Base-by-base conservation (phyloP, 2,888 invertebrate species). In the Iphiclides podalirius region DNA sequence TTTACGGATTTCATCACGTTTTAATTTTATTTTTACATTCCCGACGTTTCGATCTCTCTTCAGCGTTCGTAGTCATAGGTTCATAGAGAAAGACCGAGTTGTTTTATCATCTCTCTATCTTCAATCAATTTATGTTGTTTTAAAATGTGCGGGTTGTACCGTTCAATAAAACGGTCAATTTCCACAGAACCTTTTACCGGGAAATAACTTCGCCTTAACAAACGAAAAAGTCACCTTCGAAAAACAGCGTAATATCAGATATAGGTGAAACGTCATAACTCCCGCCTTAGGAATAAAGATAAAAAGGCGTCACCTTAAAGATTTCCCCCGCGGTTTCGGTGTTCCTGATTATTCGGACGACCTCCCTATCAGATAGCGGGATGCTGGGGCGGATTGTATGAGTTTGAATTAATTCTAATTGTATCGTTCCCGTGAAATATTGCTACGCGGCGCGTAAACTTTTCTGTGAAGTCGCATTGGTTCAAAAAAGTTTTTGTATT, bases 301-400 rank as follows among this genome's bases (percentile, higher is more conserved):
- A 74, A 74, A 73, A 72, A 66, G 58, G 59, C 52, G 54, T 41
- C 59, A 64, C 68, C 44, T 69, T 70, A 65, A 63, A 73, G 72
- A 80, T 82, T 82, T 80, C 81, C 81, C 81, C 65, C 60, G 81
- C 58, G 80, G 52, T 68, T 71, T 66, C 56, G 61, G 59, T 64
- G 72, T 70, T 76, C n/a, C 79, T 79, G 77, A 73, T 78, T 76
- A 72, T 72, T 67, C 67, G 55, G 58, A 58, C 61, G 62, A 58
- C 55, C 64, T 66, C 68, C 59, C 60, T 70, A 72, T 77, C 72
- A 67, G 79, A 80, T 80, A 78, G 70, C 66, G 59, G 64, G 59
- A 44, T 63, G 55, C 59, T 61, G 52, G 59, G 52, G 57, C 55
- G 57, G 54, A 57, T 55, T 54, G 49, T 54, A 47, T 55, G 54